phyloP scores from a whole-genome alignment of 2,797 vertebrate genomes.

The Eulemur mongoz region DNA sequence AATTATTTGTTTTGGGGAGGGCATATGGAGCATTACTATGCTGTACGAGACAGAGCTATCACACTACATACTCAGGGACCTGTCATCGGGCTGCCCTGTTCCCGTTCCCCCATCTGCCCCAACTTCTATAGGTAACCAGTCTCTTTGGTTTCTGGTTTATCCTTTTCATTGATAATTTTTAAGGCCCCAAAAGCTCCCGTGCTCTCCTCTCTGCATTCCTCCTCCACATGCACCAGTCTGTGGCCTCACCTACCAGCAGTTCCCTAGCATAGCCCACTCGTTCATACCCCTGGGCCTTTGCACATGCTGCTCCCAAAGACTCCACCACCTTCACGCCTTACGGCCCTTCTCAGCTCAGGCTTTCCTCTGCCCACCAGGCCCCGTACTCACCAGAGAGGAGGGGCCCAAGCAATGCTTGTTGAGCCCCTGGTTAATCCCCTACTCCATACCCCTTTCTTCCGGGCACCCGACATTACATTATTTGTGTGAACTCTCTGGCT shows the following conservation, averaged over 20 bases:
- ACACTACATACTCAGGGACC: not conserved
- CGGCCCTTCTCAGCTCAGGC: too few species aligned
- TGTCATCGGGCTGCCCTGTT: not conserved
- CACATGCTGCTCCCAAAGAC: not conserved
- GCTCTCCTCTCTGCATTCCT: not conserved
- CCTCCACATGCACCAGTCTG: not conserved
- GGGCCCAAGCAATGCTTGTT: not conserved
- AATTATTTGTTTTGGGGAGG: not conserved
- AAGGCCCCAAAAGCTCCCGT: not conserved
- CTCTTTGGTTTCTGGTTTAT: not conserved
- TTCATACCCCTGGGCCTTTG: not conserved
- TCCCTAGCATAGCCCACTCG: not conserved
- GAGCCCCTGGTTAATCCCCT: not conserved
- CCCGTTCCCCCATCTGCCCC: not conserved
- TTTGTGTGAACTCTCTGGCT: not conserved
- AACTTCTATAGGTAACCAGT: not conserved
- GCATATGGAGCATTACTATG: not conserved
- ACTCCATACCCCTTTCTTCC: not conserved
- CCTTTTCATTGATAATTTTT: not conserved
- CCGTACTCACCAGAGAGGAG: not conserved
- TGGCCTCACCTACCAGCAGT: not conserved
- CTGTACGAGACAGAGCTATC: not conserved
- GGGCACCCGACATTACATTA: not conserved
- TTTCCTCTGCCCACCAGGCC: not conserved
- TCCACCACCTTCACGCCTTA: not conserved